Conservation (phyloP, 1,140 invertebrate species). For the Zaprionus camerounensis region DNA sequence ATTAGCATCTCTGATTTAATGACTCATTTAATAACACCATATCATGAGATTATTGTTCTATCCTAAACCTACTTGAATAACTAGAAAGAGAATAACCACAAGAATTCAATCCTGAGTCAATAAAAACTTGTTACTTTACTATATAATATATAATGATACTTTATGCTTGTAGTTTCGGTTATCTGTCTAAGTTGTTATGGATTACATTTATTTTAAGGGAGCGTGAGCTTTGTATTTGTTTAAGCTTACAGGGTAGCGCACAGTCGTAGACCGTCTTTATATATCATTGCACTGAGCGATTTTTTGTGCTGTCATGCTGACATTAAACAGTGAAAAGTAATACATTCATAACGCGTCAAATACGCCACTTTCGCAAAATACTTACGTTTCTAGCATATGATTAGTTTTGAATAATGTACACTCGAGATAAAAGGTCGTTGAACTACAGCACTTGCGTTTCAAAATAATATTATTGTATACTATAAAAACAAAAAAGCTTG, state of each 20-base stretch:
- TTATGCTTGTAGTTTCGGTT: no score
- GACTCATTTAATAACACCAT: no score
- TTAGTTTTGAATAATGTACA: neutral
- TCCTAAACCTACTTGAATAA: no score
- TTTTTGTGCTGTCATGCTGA: neutral
- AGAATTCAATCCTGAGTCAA: no score
- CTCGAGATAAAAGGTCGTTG: neutral
- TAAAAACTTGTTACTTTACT: no score
- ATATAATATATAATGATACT: no score
- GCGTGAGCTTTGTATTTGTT: neutral
- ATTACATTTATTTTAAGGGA: neutral
- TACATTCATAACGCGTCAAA: neutral
- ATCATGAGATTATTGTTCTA: no score
- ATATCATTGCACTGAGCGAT: neutral
- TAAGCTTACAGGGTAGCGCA: neutral
- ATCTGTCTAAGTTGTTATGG: neutral
- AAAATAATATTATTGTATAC: neutral
- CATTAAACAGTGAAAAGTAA: neutral
- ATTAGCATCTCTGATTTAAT: no score
- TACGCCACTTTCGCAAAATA: neutral
- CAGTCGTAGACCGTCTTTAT: neutral
- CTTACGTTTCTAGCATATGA: neutral
- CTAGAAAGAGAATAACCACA: no score
- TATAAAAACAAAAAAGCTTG: neutral
- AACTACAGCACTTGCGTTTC: neutral